Conservation (phyloP, 2,797 vertebrate genomes). For the Pseudomugil gertrudae region DNA sequence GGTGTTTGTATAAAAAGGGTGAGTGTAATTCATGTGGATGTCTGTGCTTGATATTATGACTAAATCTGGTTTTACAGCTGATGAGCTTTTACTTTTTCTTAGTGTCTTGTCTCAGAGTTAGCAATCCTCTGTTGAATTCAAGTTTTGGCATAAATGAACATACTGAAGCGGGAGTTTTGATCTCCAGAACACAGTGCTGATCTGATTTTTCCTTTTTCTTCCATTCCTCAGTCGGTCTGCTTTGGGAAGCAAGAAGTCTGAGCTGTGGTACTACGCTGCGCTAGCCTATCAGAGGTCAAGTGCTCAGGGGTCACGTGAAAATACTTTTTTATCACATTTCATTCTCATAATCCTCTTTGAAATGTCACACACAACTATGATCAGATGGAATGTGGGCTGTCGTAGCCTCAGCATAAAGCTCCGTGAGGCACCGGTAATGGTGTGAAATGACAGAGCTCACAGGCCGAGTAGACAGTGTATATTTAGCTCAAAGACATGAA, state of each 20-base stretch:
- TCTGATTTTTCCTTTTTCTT: background rate
- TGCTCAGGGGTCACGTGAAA: slow-evolving; percentile 77
- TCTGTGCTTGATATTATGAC: slow-evolving; percentile 19
- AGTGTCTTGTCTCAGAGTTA: background rate
- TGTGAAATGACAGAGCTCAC: slow-evolving; percentile 54
- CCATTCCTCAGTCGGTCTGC: slow-evolving; percentile 7
- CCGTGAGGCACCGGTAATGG: slow-evolving; percentile 17
- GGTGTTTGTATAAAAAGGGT: slow-evolving; percentile 32
- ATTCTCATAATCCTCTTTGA: slow-evolving; percentile 80
- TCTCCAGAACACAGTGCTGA: slow-evolving; percentile 16
- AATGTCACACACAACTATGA: slow-evolving; percentile 79
- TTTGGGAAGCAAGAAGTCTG: slow-evolving; percentile 36
- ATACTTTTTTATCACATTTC: slow-evolving; percentile 80
- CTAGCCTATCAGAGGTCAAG: slow-evolving; percentile 69
- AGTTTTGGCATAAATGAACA: slow-evolving; percentile 2
- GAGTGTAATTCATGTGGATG: slow-evolving; percentile 4
- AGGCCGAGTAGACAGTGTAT: slow-evolving; percentile 34
- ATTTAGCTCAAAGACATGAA: slow-evolving; percentile 37
- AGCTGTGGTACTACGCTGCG: slow-evolving; percentile 30
- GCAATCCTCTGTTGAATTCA: slow-evolving; percentile 6
- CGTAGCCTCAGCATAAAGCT: slow-evolving; percentile 38
- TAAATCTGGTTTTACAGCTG: slow-evolving; percentile 26
- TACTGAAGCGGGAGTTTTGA: slow-evolving; percentile 17
- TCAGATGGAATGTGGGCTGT: slow-evolving; percentile 75
- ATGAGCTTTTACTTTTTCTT: slow-evolving; percentile 17